Evolutionary conservation across 2,797 vertebrate species (phyloP).

Genomic region (Rousettus madagascariensis): DNA sequence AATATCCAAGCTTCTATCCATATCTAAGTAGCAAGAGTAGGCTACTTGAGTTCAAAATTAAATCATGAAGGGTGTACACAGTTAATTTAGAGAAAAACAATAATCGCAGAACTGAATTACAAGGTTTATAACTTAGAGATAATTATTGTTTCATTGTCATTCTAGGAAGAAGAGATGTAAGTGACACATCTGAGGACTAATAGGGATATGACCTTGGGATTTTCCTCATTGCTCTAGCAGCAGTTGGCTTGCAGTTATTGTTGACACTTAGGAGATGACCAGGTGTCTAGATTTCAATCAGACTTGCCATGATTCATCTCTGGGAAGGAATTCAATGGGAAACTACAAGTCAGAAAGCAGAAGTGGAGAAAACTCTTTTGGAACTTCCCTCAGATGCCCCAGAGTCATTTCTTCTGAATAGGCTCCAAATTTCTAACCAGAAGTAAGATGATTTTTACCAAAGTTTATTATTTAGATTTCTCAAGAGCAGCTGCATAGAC

Average conservation of each 20-base stretch:
- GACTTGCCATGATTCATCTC: not conserved
- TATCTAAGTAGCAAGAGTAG: constrained; percentile 43
- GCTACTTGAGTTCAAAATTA: constrained; percentile 53
- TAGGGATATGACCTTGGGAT: not conserved
- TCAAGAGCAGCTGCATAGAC: not conserved
- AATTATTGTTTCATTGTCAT: constrained; percentile 49
- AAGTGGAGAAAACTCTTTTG: not conserved
- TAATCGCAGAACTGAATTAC: constrained; percentile 49
- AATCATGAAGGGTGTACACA: constrained; percentile 21
- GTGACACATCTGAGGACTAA: not conserved
- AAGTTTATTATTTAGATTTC: not conserved
- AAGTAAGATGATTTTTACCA: not conserved
- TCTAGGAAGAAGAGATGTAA: constrained; percentile 33
- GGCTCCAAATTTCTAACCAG: not conserved
- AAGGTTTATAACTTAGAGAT: constrained; percentile 55
- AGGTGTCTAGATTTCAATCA: not conserved
- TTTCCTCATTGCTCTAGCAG: not conserved
- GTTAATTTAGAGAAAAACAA: constrained; percentile 69
- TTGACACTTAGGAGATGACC: not conserved
- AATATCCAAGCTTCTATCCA: constrained; percentile 11
- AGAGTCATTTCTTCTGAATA: not conserved
- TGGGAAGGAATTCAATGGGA: not conserved
- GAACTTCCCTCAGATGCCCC: not conserved
- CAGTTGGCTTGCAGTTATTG: not conserved
- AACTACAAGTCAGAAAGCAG: not conserved